Percentiles rank a stretch among this genome's conserved stretches.
These are phyloP conservation scores for Kryptolebias ocellatus DNA, from an alignment of 2,797 vertebrate genomes.

Conservation along the genomic window DNA sequence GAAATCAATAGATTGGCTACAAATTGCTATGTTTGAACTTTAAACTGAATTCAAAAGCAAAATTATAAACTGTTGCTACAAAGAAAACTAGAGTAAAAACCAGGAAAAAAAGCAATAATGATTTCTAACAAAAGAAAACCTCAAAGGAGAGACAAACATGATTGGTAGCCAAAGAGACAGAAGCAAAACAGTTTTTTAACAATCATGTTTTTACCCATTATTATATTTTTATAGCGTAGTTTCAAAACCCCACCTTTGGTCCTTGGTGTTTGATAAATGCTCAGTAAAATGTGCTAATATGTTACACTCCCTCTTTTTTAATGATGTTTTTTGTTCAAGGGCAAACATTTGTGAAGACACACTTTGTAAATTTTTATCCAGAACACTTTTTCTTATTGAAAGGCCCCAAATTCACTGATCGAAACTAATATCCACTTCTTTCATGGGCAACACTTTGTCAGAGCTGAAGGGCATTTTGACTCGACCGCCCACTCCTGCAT, in stretches of 20 bases:
- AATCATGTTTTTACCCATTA: no score
- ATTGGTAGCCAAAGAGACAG: not conserved
- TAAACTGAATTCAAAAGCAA: no score
- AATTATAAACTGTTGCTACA: no score
- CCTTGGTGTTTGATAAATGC: not conserved
- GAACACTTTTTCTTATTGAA: constrained; percentile 20
- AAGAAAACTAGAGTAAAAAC: not conserved
- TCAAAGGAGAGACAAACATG: no score
- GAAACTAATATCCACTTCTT: constrained; percentile 35
- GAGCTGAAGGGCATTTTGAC: constrained; percentile 29
- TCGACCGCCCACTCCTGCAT: constrained; percentile 36
- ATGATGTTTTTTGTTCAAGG: constrained; percentile 16
- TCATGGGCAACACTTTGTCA: constrained; percentile 27
- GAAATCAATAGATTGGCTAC: no score
- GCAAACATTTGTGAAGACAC: constrained; percentile 9
- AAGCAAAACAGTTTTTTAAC: not conserved
- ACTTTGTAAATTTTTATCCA: not conserved
- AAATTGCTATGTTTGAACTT: no score
- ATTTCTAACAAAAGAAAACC: not conserved
- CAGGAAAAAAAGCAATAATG: not conserved
- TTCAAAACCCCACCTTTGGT: not conserved
- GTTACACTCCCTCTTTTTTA: not conserved
- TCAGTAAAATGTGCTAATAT: not conserved
- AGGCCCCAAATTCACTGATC: constrained; percentile 25
- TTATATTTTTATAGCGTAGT: not conserved